Conservation (phyloP, 2,797 vertebrate genomes). For the Synanceia verrucosa region DNA sequence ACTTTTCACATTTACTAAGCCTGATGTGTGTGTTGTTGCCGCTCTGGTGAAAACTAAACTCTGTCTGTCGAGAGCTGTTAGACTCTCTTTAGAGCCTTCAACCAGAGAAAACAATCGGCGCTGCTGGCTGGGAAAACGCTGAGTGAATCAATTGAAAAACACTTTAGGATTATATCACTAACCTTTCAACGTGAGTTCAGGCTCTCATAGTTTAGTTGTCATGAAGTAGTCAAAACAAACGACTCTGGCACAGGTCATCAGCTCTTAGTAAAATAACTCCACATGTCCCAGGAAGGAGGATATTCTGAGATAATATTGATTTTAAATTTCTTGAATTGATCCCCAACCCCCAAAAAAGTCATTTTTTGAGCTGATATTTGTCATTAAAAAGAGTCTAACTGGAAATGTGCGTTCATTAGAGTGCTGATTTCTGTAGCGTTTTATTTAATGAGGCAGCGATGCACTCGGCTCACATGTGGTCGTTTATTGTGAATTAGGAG, state of each 20-base stretch:
- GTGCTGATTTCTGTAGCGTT: not conserved
- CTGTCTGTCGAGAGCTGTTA: conserved; percentile 26
- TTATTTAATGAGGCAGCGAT: not conserved
- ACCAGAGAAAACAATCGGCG: conserved; percentile 12
- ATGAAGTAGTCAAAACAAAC: not conserved
- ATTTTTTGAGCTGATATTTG: too few relatives aligned
- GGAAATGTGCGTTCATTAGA: not conserved
- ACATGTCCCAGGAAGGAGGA: too few relatives aligned
- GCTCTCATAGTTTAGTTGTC: not conserved
- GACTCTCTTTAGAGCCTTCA: conserved; percentile 24
- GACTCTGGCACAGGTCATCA: not conserved
- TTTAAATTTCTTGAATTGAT: too few relatives aligned
- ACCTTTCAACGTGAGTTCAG: not conserved
- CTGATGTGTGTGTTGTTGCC: conserved; percentile 32
- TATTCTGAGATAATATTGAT: too few relatives aligned
- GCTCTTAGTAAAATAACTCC: too few relatives aligned
- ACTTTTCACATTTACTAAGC: conserved; percentile 33
- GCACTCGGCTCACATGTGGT: too few relatives aligned
- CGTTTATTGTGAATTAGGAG: too few relatives aligned
- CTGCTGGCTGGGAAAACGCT: conserved; percentile 8
- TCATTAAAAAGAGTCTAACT: not conserved
- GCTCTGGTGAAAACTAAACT: conserved; percentile 40
- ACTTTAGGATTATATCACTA: not conserved
- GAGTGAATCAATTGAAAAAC: not conserved
- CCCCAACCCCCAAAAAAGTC: too few relatives aligned